Percentiles rank a stretch among this genome's conserved stretches.
Conservation (phyloP, 2,888 invertebrate species). For the Drosophila macrospina region DNA sequence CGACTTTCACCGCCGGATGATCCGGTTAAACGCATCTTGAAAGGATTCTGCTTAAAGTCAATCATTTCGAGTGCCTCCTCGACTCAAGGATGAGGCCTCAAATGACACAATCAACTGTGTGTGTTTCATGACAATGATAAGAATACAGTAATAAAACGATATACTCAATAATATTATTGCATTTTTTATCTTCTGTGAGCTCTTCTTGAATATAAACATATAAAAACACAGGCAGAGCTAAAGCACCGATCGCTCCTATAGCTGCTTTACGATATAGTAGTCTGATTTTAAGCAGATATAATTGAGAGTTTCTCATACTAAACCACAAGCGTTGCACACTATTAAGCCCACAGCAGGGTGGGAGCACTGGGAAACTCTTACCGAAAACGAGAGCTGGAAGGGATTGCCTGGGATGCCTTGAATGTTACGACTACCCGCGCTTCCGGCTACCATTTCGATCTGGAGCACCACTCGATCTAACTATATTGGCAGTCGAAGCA, state of each 20-base stretch:
- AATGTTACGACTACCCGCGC: conserved; percentile 55
- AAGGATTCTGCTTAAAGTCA: conserved; percentile 83
- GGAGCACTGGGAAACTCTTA: conserved; percentile 55
- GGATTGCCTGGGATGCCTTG: conserved; percentile 66
- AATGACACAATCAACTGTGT: conserved; percentile 30
- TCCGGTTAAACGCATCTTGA: conserved; percentile 83
- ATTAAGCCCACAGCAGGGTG: neutral
- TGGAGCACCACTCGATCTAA: neutral
- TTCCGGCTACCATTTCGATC: conserved; percentile 74
- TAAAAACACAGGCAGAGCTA: too few species aligned
- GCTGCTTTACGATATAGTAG: neutral
- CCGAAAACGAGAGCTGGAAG: conserved; percentile 78
- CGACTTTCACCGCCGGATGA: conserved; percentile 74
- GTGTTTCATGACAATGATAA: neutral
- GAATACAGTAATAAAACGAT: neutral
- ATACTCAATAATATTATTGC: neutral
- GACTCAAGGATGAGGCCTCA: conserved; percentile 47
- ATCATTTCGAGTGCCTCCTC: conserved; percentile 73
- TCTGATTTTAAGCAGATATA: too few species aligned
- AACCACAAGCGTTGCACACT: too few species aligned
- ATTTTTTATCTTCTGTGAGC: neutral
- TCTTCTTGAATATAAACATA: conserved; percentile 17
- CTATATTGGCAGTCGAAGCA: conserved; percentile 2
- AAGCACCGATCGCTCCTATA: neutral
- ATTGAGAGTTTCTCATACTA: too few species aligned